Conservation (phyloP, 2,113 vertebrate genomes). For the Zingel zingel region DNA sequence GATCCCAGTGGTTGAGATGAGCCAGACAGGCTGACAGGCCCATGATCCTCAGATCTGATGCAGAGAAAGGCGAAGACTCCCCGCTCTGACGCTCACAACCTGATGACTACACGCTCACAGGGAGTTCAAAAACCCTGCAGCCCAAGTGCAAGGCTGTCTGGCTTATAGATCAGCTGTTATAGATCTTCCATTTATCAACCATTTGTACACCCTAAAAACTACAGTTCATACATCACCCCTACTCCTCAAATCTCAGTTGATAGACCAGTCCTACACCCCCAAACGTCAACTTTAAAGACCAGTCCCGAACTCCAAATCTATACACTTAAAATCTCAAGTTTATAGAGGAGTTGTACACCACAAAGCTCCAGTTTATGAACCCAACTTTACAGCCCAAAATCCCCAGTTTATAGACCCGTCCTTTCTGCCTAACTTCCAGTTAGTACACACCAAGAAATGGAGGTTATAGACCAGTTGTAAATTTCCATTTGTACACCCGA, state of each 20-base stretch:
- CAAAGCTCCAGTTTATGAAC: background rate
- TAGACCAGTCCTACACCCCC: background rate
- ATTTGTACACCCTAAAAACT: too few species aligned
- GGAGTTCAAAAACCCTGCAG: constrained; percentile 9
- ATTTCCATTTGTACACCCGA: background rate
- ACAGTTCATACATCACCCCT: too few species aligned
- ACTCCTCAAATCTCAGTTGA: too few species aligned
- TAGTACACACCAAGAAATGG: too few species aligned
- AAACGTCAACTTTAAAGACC: background rate
- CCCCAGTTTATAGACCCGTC: background rate
- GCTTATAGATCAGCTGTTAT: background rate
- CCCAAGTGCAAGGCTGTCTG: background rate
- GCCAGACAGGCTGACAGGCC: constrained; percentile 28
- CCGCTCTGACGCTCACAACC: background rate
- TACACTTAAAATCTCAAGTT: too few species aligned
- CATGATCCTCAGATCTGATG: constrained; percentile 26
- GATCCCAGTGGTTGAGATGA: constrained; percentile 25
- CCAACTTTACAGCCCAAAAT: background rate
- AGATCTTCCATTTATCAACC: background rate
- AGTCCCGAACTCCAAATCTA: too few species aligned
- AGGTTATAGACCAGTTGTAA: background rate
- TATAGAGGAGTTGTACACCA: too few species aligned
- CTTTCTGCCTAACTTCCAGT: background rate
- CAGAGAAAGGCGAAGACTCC: background rate
- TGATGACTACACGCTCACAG: background rate